Percentiles rank a stretch among this genome's conserved stretches.
Conservation (phyloP, 2,113 vertebrate genomes). For the Maccullochella peelii region DNA sequence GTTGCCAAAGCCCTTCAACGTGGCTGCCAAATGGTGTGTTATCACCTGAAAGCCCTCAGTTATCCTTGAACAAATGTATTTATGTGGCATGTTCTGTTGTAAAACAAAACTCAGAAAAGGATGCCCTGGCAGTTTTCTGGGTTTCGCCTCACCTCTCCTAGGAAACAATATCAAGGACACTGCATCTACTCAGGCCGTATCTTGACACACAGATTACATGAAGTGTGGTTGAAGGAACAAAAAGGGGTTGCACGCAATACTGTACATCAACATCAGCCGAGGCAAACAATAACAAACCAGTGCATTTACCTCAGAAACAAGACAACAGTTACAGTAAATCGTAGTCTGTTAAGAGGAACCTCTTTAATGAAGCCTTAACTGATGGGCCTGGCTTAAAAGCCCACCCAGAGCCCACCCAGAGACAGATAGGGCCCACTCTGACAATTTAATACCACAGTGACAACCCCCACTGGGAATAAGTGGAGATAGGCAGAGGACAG, state of each 20-base stretch:
- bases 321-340: conserved; percentile 73
- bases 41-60: conserved; percentile 7
- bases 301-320: conserved; percentile 74
- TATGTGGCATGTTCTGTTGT: not conserved
- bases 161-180: conserved; percentile 44
- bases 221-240: conserved; percentile 35
- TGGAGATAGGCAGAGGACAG: conserved; percentile 43
- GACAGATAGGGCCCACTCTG: conserved; percentile 71
- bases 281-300: conserved; percentile 73
- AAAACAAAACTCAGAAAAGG: not conserved
- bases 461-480: conserved; percentile 48
- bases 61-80: not conserved
- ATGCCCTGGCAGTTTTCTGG: conserved; percentile 12
- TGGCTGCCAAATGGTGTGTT: not conserved
- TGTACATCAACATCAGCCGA: conserved; percentile 69
- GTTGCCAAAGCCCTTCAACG: not conserved
- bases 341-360: conserved; percentile 66
- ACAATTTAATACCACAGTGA: conserved; percentile 75
- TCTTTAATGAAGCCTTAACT: conserved; percentile 85
- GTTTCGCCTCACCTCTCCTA: conserved; percentile 34
- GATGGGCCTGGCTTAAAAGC: conserved; percentile 83
- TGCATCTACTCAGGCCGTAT: conserved; percentile 67
- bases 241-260: conserved; percentile 33
- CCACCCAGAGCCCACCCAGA: conserved; percentile 81
- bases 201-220: conserved; percentile 75